Conservation (phyloP, 92 coral and sea anemone genomes). For the Parazoanthus atlanticus region DNA sequence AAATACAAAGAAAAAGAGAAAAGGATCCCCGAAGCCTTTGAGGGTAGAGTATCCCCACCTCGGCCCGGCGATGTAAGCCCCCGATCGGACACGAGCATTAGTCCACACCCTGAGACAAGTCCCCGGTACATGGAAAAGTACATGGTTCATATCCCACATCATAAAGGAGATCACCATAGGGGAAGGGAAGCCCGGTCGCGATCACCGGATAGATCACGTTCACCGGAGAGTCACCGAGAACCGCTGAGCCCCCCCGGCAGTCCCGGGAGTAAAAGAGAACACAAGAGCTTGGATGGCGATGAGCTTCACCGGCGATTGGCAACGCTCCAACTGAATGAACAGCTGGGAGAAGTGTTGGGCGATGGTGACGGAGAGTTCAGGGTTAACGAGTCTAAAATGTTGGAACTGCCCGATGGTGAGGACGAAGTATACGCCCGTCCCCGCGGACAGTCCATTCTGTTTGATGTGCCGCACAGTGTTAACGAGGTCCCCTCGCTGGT, state of each 20-base stretch:
- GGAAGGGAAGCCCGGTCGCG: constrained; percentile 72
- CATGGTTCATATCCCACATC: constrained; percentile 42
- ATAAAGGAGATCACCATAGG: constrained; percentile 21
- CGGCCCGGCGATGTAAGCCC: constrained; percentile 42
- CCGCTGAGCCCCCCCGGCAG: constrained; percentile 74
- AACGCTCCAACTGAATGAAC: constrained; percentile 72
- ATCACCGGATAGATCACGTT: constrained; percentile 71
- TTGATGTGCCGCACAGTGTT: constrained; percentile 82
- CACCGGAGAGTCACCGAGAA: constrained; percentile 63
- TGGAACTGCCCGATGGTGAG: constrained; percentile 71
- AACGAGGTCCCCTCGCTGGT: constrained; percentile 78
- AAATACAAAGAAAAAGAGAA: constrained; percentile 30
- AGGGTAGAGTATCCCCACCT: constrained; percentile 36
- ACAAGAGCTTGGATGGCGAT: constrained; percentile 60
- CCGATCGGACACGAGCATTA: constrained; percentile 37
- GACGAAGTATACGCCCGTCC: constrained; percentile 66
- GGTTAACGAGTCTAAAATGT: constrained; percentile 47
- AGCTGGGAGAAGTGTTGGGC: constrained; percentile 49
- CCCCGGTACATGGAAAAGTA: constrained; percentile 49
- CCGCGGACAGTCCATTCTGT: constrained; percentile 76
- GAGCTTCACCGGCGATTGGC: constrained; percentile 71
- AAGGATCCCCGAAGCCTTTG: constrained; percentile 2
- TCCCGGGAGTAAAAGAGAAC: constrained; percentile 68
- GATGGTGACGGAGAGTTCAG: constrained; percentile 70
- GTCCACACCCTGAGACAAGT: constrained; percentile 45